Conservation (phyloP, 2,797 vertebrate genomes). For the Gallinago solitaria region DNA sequence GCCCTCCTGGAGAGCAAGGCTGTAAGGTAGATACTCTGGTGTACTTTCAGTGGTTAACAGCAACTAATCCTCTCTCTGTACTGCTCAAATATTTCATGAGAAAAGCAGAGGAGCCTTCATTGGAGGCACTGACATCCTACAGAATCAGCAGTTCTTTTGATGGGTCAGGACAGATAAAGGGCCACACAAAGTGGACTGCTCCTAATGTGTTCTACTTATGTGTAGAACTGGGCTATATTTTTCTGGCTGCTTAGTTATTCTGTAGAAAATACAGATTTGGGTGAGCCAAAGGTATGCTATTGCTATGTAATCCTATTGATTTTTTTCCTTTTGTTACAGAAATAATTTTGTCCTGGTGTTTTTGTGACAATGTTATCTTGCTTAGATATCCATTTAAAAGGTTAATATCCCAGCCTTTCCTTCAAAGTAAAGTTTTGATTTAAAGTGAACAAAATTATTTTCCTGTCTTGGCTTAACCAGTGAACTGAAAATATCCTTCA, state of each 20-base stretch:
- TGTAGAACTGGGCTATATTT: not conserved
- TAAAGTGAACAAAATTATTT: not conserved
- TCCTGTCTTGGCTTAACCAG: not conserved
- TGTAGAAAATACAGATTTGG: slow-evolving; percentile 13
- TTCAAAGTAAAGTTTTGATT: not conserved
- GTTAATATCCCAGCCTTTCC: not conserved
- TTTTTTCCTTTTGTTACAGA: not conserved
- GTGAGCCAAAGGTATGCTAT: not conserved
- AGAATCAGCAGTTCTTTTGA: not conserved
- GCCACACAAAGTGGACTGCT: not conserved
- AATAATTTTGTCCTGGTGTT: not conserved
- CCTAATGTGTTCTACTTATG: not conserved
- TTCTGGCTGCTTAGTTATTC: slow-evolving; percentile 9
- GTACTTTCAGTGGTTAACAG: not conserved
- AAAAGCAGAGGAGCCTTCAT: not conserved
- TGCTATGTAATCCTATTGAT: not conserved
- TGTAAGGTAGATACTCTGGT: not conserved
- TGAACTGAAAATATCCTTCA: slow-evolving; percentile 50
- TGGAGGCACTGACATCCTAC: not conserved
- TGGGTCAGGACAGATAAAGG: not conserved
- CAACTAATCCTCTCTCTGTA: not conserved
- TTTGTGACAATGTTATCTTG: not conserved
- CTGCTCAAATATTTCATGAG: not conserved
- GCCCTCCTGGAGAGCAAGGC: not conserved
- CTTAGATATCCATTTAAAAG: not conserved